Evolutionary conservation across 1,140 invertebrate genomes (phyloP), one percentile per base, ranked within the genome.

Genomic region (Plectrocnemia conspersa): DNA sequence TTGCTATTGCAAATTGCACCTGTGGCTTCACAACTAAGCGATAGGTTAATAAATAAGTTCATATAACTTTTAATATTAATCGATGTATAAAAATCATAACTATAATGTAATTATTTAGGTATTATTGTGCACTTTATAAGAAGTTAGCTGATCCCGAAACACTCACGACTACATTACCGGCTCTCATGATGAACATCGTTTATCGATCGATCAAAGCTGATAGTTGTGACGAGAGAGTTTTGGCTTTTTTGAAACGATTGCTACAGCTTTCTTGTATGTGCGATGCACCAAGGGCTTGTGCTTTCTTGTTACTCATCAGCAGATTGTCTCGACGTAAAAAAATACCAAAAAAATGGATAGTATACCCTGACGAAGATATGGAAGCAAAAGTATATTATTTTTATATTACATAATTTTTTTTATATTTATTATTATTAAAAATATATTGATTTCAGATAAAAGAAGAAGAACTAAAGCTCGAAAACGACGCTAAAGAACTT

Each of bases 221-320:
- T 76, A 71, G 69, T 13, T 82, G 86, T 56, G 66, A 82, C 1
- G 68, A 77, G 11, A 71, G 96, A 50, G 77, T 90, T 0, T 81
- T 83, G 67, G 86, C 91, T 6, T 96, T 98, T 70, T 73, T 95
- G 1, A 98, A 97, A 75, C 73, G 96, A 52, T 70, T 97, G 27
- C 74, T 98, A 27, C 93, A 97, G 74, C 73, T 91, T 58, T 75
- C 59, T 9, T 11, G 44, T 16, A 38, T 52, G 4, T 22, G 46
- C 1, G 59, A 61, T 25, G 59, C 59, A 13, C 47, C 49, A 0
- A 35, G 59, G 21, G 59, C 59, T 1, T 56, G 55, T 9, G 45
- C 52, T 22, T 48, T 54, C 21, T 44, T 61, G 35, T 47, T 57
- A 7, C 40, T 58, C 7, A 47, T 52, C 25, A 52, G 29, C 6